Percentiles rank a stretch among this genome's conserved stretches.
phyloP scores from a whole-genome alignment of 92 coral and sea anemone species.

The Micromussa lordhowensis region DNA sequence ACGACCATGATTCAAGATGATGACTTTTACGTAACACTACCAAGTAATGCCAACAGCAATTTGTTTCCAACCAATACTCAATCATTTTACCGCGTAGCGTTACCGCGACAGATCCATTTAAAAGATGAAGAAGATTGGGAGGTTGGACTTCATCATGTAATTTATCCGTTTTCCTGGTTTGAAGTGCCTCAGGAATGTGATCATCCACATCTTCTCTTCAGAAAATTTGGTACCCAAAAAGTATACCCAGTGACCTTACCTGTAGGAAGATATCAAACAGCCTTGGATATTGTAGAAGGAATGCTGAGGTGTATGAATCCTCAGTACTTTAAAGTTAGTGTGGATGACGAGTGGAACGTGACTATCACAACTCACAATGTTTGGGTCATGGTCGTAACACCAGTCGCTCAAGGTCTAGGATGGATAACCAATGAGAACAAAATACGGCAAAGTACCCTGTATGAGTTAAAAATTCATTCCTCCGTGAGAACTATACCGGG shows the following conservation, averaged over 20 bases:
- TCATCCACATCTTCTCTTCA: not conserved
- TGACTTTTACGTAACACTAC: conserved; percentile 6
- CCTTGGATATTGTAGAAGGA: conserved; percentile 7
- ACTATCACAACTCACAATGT: too few relatives aligned
- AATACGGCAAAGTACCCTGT: too few relatives aligned
- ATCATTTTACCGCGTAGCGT: conserved; percentile 21
- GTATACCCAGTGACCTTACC: not conserved
- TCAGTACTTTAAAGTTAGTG: not conserved
- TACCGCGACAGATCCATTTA: conserved; percentile 41
- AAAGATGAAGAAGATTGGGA: conserved; percentile 55
- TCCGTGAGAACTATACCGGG: too few relatives aligned
- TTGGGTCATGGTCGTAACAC: too few relatives aligned
- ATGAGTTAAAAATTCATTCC: too few relatives aligned
- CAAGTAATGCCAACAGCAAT: conserved; percentile 18
- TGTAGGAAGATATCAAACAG: conserved; percentile 19
- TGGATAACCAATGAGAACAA: too few relatives aligned
- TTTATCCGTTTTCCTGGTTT: conserved; percentile 12
- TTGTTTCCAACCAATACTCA: conserved; percentile 35
- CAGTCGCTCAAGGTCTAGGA: too few relatives aligned
- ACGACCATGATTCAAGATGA: conserved; percentile 19
- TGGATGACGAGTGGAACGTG: too few relatives aligned
- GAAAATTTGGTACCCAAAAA: not conserved
- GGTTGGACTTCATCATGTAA: conserved; percentile 34
- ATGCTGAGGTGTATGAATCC: not conserved
- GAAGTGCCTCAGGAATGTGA: conserved; percentile 5